Conservation (phyloP, 2,888 invertebrate species). For the Melitaea athalia region DNA sequence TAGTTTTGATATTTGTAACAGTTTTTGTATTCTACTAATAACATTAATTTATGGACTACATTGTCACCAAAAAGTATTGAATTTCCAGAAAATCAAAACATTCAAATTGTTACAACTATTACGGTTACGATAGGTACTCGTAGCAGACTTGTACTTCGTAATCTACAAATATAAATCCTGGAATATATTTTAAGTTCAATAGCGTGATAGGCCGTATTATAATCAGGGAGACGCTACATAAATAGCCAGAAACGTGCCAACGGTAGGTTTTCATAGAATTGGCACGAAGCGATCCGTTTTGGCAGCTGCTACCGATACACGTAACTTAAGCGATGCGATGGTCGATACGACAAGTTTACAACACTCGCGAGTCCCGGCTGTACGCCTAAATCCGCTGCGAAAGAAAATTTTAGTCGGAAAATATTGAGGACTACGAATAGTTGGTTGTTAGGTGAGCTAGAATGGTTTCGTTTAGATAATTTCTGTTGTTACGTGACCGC, state of each 20-base stretch:
- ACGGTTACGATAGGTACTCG: too few relatives aligned
- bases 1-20: too few relatives aligned
- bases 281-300: slow-evolving; percentile 32
- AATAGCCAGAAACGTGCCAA: slow-evolving; percentile 23
- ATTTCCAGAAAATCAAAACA: too few relatives aligned
- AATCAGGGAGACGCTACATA: slow-evolving; percentile 5
- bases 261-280: slow-evolving; percentile 31
- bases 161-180: too few relatives aligned
- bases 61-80: too few relatives aligned
- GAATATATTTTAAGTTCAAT: not conserved
- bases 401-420: not conserved
- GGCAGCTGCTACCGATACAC: slow-evolving; percentile 31
- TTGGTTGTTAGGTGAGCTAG: not conserved
- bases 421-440: not conserved
- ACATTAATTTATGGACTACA: too few relatives aligned
- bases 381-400: slow-evolving; percentile 21
- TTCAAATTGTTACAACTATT: too few relatives aligned
- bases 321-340: slow-evolving; percentile 32
- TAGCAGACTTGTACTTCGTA: too few relatives aligned
- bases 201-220: not conserved
- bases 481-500: not conserved
- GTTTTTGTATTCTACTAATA: too few relatives aligned
- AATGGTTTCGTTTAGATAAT: not conserved
- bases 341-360: slow-evolving; percentile 23
- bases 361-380: slow-evolving; percentile 25